phyloP scores from a whole-genome alignment of 2,888 invertebrate genomes.

The Gerris lacustris region DNA sequence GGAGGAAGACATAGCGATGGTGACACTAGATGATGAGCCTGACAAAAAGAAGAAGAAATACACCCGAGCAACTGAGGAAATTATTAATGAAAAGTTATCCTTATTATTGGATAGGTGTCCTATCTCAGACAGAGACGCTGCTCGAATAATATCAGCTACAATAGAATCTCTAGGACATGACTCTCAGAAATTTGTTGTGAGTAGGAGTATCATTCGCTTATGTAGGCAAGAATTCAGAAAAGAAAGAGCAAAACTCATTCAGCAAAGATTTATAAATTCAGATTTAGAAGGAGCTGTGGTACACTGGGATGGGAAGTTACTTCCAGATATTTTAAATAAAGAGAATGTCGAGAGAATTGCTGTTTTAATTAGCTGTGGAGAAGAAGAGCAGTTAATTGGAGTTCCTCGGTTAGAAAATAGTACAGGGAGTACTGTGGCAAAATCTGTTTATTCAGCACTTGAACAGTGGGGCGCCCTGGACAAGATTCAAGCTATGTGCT shows the following conservation, averaged over 20 bases:
- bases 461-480: neutral
- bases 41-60: no score
- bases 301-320: conserved; percentile 6
- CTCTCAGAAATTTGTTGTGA: neutral
- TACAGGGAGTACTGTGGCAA: neutral
- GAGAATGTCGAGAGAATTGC: neutral
- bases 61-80: no score
- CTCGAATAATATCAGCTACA: neutral
- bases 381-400: neutral
- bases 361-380: neutral
- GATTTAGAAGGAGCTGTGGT: neutral
- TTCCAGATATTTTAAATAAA: neutral
- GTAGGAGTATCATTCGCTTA: neutral
- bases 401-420: neutral
- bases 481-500: neutral
- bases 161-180: neutral
- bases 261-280: no score
- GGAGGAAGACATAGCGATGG: no score
- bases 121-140: neutral
- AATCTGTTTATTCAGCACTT: neutral
- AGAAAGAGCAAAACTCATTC: conserved; percentile 8
- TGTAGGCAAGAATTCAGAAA: conserved; percentile 28
- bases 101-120: neutral
- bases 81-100: no score
- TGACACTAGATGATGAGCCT: no score